Evolutionary conservation across 2,113 vertebrate genomes (phyloP).

Genomic region (Xiphophorus maculatus): DNA sequence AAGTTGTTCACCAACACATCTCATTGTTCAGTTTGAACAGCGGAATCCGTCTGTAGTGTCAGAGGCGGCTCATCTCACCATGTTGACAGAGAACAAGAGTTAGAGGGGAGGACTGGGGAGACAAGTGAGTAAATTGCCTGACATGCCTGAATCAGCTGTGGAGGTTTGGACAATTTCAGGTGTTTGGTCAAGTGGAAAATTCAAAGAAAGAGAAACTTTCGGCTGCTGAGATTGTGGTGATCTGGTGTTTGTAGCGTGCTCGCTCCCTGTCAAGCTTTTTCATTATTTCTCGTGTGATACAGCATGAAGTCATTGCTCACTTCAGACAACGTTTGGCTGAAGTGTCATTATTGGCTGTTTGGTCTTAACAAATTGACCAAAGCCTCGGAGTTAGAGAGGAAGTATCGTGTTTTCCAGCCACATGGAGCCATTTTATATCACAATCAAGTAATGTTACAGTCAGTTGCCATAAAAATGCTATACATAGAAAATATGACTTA

Average conservation of each 20-base stretch:
- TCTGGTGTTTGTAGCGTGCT: constrained; percentile 1
- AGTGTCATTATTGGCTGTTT: not conserved
- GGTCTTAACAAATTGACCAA: not conserved
- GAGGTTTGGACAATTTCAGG: constrained; percentile 51
- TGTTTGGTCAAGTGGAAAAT: constrained; percentile 66
- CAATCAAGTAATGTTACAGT: no score
- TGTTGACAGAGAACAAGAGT: constrained; percentile 42
- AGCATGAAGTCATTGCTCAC: not conserved
- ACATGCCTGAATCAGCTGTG: constrained; percentile 44
- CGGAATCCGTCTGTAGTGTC: not conserved
- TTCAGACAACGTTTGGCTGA: not conserved
- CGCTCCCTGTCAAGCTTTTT: not conserved
- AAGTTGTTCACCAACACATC: not conserved
- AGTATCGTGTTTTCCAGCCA: no score
- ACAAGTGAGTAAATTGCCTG: constrained; percentile 39
- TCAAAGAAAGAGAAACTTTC: constrained; percentile 39
- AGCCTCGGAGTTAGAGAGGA: not conserved
- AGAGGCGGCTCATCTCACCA: constrained; percentile 6
- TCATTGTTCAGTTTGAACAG: not conserved
- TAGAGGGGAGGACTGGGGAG: constrained; percentile 2
- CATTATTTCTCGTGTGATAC: not conserved
- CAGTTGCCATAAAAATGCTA: no score
- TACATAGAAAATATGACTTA: no score
- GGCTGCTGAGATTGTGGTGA: constrained; percentile 23
- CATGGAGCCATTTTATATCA: no score